Conservation (phyloP, 2,113 vertebrate species). For the Thunnus thynnus region DNA sequence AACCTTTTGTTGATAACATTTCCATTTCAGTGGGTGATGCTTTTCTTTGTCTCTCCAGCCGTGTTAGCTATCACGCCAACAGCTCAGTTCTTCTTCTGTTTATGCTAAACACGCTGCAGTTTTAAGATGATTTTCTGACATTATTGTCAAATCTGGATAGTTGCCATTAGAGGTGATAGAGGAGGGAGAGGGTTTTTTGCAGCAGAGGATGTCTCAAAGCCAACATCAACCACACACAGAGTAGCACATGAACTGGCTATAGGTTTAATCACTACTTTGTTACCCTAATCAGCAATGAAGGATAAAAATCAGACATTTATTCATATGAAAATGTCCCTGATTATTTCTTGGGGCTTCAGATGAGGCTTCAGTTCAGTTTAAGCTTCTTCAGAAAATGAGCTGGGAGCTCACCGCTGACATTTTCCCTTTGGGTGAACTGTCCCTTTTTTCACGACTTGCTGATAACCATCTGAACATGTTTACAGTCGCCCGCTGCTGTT, state of each 20-base stretch:
- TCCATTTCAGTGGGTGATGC: no score
- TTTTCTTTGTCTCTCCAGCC: no score
- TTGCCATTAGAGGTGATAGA: not conserved
- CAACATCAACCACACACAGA: not conserved
- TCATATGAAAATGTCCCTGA: constrained; percentile 31
- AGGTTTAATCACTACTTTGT: constrained; percentile 20
- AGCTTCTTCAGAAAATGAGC: constrained; percentile 7
- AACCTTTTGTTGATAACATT: no score
- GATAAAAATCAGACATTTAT: constrained; percentile 33
- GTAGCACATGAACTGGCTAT: not conserved
- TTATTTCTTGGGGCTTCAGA: constrained; percentile 21
- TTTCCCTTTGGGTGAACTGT: constrained; percentile 40
- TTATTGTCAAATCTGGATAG: no score
- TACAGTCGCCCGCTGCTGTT: constrained; percentile 51
- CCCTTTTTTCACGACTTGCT: constrained; percentile 32
- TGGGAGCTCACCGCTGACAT: constrained; percentile 24
- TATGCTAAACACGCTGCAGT: not conserved
- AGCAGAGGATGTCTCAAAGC: not conserved
- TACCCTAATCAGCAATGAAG: constrained; percentile 7
- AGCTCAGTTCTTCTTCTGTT: not conserved
- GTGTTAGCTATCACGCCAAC: no score
- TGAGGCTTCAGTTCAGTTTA: constrained; percentile 29
- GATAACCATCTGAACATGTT: constrained; percentile 60
- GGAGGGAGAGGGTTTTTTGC: not conserved
- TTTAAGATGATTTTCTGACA: not conserved